A percentile compares a stretch with the other conserved stretches of the same genome.
Conservation (phyloP, 2,888 invertebrate genomes). For the Diaphora mendica region DNA sequence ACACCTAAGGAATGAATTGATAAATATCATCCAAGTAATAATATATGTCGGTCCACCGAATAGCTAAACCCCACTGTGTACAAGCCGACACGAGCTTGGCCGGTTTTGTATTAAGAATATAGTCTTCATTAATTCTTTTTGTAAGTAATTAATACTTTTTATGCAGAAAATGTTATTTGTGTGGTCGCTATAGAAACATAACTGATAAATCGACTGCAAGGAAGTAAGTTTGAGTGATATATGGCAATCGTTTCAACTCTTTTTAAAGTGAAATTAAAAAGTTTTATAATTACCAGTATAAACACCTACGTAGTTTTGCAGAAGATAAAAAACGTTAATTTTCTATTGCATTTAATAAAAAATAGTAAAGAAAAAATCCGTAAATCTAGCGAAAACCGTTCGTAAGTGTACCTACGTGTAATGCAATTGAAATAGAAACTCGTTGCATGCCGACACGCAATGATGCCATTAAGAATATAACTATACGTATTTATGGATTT, state of each 20-base stretch:
- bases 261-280: not conserved
- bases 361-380: conserved; percentile 39
- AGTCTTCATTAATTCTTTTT: not conserved
- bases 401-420: not conserved
- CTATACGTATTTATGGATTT: conserved; percentile 44
- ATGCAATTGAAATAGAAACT: conserved; percentile 44
- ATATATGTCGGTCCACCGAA: not conserved
- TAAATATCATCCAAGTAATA: not conserved
- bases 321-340: conserved; percentile 20
- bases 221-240: not conserved
- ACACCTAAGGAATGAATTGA: not conserved
- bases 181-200: not conserved
- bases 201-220: not conserved
- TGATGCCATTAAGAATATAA: conserved; percentile 33
- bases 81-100: not conserved
- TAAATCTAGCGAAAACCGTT: conserved; percentile 48
- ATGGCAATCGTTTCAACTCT: not conserved
- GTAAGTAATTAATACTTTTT: not conserved
- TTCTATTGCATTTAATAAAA: conserved; percentile 46
- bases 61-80: not conserved
- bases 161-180: conserved; percentile 2
- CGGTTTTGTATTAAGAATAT: not conserved
- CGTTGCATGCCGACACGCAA: conserved; percentile 53
- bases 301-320: not conserved
- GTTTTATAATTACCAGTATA: not conserved